Conservation (phyloP, 2,888 invertebrate species). For the Napeogenes inachia region DNA sequence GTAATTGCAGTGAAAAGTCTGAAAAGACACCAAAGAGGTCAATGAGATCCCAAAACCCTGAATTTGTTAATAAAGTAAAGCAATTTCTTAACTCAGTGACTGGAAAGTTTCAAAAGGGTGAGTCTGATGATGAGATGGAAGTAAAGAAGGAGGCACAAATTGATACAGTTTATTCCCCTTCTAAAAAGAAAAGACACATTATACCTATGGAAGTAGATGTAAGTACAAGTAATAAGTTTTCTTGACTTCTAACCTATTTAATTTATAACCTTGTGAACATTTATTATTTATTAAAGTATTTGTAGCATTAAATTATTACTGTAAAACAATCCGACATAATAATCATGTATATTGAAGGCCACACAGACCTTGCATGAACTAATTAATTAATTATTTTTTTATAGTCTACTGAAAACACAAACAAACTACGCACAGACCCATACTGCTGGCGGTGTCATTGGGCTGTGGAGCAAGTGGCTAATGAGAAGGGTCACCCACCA, state of each 20-base stretch:
- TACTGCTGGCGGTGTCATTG: slow-evolving; percentile 96
- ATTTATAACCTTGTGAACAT: no score
- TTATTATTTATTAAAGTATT: no score
- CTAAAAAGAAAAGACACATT: slow-evolving; percentile 39
- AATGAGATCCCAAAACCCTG: slow-evolving; percentile 80
- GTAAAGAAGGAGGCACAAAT: slow-evolving; percentile 44
- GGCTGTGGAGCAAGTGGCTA: slow-evolving; percentile 73
- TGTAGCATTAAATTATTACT: no score
- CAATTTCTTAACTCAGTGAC: slow-evolving; percentile 78
- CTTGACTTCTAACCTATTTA: no score
- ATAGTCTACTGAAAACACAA: slow-evolving; percentile 40
- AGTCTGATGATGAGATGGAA: slow-evolving; percentile 48
- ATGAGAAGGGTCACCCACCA: slow-evolving; percentile 54
- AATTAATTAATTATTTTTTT: no score
- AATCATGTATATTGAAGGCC: no score
- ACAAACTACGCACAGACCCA: slow-evolving; percentile 77
- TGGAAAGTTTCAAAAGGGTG: slow-evolving; percentile 49
- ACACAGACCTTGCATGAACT: no score
- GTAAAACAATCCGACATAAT: no score
- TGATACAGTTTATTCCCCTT: slow-evolving; percentile 31
- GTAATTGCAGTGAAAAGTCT: slow-evolving; percentile 60
- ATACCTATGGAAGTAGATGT: slow-evolving; percentile 32
- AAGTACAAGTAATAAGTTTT: slow-evolving; percentile 17
- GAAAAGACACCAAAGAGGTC: slow-evolving; percentile 64
- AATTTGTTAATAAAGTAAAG: slow-evolving; percentile 79